phyloP scores from a whole-genome alignment of 2,797 vertebrate genomes.

The Arrhamphus sclerolepis region DNA sequence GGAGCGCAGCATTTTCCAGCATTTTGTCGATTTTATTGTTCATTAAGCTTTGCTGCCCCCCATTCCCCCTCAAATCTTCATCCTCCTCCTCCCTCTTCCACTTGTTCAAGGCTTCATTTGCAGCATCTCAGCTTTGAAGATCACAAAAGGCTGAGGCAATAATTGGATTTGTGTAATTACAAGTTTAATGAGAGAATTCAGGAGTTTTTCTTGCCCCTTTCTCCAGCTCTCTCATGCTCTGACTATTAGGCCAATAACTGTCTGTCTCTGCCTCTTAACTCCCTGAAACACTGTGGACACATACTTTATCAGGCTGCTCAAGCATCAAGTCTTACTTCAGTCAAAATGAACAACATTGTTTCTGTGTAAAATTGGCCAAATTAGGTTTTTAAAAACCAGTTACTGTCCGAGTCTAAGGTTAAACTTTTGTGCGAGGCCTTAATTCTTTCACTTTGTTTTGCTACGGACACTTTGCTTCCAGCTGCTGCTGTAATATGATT shows the following conservation, averaged over 20 bases:
- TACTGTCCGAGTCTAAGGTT: too few relatives aligned
- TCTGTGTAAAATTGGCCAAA: too few relatives aligned
- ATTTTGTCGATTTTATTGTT: conserved; percentile 84
- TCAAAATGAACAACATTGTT: too few relatives aligned
- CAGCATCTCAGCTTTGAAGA: conserved; percentile 82
- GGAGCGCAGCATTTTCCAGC: conserved; percentile 58
- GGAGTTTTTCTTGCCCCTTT: conserved; percentile 70
- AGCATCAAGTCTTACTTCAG: too few relatives aligned
- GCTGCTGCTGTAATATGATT: too few relatives aligned
- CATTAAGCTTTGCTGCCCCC: conserved; percentile 72
- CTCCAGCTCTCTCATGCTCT: conserved; percentile 55
- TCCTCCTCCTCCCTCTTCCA: conserved; percentile 53
- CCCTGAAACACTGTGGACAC: conserved; percentile 5
- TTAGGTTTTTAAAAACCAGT: too few relatives aligned
- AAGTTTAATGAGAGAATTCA: conserved; percentile 80
- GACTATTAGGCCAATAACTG: conserved; percentile 28
- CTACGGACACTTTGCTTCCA: too few relatives aligned
- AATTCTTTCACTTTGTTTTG: too few relatives aligned
- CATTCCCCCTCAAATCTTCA: conserved; percentile 33
- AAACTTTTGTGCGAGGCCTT: too few relatives aligned
- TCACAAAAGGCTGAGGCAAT: conserved; percentile 83
- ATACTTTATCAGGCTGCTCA: neutral
- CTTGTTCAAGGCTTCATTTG: conserved; percentile 79
- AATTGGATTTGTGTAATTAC: conserved; percentile 87
- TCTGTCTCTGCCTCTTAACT: conserved; percentile 6